Evolutionary conservation across 2,113 vertebrate species (phyloP), one percentile per base, ranked within the genome.

Genomic region (Sprattus sprattus): DNA sequence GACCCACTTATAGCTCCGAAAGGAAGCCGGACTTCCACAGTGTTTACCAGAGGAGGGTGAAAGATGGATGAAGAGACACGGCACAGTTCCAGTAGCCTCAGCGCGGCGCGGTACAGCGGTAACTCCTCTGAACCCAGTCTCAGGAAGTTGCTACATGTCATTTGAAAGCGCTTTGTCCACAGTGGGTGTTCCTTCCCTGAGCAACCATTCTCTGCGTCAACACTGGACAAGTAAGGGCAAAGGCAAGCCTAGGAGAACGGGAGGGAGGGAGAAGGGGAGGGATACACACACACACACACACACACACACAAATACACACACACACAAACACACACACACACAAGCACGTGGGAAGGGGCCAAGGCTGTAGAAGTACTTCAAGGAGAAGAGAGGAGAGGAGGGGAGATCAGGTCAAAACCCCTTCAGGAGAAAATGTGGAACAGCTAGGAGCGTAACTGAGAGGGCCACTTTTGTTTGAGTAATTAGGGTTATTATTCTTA

Each of bases 111-210:
- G 16, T 10, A 4, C 25, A 13, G 71, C 28, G 11, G 13, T 78
- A 78, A 80, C 81, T 3, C 28, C 28, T 83, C 64, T 49, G 83
- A 3, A 22, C 82, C 28, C 85, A 89, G 85, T 85, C 86, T 83
- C 87, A 89, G 89, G 89, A 92, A 90, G 88, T 86, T 88, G 78
- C 49, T 71, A 57, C 45, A 85, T 85, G 87, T 89, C 86, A 90
- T 89, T 78, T 86, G 54, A 89, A 92, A 89, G 81, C 50, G 86
- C 86, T 92, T 90, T 90, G 88, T 91, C 88, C 84, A 86, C 60
- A 83, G 88, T 90, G 90, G 89, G 90, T 88, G 90, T 92, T 89
- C 81, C 89, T 82, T 8, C 78, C 82, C 86, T 81, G 52, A 81
- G 87, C 88, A 89, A 90, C 85, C 86, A 86, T 84, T 89, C 50